phyloP scores from a whole-genome alignment of 2,888 invertebrate species.

The Agrilus mali region DNA sequence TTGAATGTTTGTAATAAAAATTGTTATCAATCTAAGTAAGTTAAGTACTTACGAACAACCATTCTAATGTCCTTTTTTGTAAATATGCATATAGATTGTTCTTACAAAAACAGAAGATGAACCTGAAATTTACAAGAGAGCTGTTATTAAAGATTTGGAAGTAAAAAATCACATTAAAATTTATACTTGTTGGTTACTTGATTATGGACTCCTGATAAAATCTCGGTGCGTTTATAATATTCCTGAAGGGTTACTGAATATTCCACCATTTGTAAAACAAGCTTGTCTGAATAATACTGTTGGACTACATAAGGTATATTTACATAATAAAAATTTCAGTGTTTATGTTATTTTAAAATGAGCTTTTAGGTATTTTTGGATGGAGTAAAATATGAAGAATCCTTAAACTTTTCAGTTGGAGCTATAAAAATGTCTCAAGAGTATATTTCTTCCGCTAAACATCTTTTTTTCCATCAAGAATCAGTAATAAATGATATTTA shows the following conservation, averaged over 20 bases:
- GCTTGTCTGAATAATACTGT: conserved; percentile 20
- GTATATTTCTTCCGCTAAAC: neutral
- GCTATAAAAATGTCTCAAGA: conserved; percentile 3
- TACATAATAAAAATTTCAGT: too few relatives aligned
- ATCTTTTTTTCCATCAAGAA: conserved; percentile 8
- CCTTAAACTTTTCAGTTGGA: conserved; percentile 4
- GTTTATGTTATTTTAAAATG: neutral
- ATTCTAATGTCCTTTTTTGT: neutral
- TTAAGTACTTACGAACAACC: too few relatives aligned
- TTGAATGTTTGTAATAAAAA: too few relatives aligned
- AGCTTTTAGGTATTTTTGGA: neutral
- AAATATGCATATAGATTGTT: conserved; percentile 1
- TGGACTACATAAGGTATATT: conserved; percentile 16
- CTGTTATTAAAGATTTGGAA: neutral
- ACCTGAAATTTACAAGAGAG: conserved; percentile 3
- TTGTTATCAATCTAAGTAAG: too few relatives aligned
- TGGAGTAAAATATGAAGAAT: neutral
- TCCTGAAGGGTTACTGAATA: conserved; percentile 11
- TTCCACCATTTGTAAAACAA: conserved; percentile 16
- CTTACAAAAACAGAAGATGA: neutral
- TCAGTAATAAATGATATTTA: conserved; percentile 13
- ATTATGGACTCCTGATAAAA: conserved; percentile 18
- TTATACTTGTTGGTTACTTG: conserved; percentile 22
- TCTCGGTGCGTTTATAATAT: conserved; percentile 16
- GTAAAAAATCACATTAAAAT: neutral